Percentiles rank a stretch among this genome's conserved stretches.
Conservation (phyloP, 2,888 invertebrate species). For the Monochamus alternatus region DNA sequence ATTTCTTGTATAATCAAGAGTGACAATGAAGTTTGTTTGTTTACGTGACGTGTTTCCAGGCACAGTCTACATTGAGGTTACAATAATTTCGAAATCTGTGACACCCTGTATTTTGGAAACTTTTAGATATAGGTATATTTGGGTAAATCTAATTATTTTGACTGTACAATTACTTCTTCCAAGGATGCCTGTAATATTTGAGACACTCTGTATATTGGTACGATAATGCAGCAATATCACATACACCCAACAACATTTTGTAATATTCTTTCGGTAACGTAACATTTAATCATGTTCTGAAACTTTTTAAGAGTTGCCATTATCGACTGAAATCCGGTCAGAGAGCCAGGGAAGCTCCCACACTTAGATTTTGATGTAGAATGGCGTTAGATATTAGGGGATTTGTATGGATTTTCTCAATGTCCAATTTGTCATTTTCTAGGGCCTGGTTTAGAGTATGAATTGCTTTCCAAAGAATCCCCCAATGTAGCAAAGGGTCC, state of each 20-base stretch:
- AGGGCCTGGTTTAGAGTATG: conserved; percentile 17
- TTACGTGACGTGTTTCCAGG: no score
- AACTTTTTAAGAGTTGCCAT: conserved; percentile 32
- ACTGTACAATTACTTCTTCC: no score
- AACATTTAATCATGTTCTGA: conserved; percentile 15
- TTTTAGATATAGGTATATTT: no score
- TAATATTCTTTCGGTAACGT: conserved; percentile 19
- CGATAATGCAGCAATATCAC: neutral
- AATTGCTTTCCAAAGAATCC: conserved; percentile 22
- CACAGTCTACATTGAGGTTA: no score
- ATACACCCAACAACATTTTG: conserved; percentile 19
- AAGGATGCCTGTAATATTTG: no score
- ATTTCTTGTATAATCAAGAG: no score
- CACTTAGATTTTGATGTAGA: conserved; percentile 24
- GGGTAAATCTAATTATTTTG: no score
- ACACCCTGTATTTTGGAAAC: no score
- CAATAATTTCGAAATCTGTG: no score
- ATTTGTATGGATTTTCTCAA: conserved; percentile 33
- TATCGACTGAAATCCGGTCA: conserved; percentile 29
- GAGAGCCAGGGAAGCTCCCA: conserved; percentile 23
- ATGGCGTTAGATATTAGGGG: conserved; percentile 29
- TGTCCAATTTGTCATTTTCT: conserved; percentile 28
- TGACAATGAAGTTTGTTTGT: no score
- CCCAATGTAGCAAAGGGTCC: conserved; percentile 13
- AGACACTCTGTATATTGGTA: no score